Evolutionary conservation across 2,888 invertebrate genomes (phyloP).

Genomic region (Macaria notata): DNA sequence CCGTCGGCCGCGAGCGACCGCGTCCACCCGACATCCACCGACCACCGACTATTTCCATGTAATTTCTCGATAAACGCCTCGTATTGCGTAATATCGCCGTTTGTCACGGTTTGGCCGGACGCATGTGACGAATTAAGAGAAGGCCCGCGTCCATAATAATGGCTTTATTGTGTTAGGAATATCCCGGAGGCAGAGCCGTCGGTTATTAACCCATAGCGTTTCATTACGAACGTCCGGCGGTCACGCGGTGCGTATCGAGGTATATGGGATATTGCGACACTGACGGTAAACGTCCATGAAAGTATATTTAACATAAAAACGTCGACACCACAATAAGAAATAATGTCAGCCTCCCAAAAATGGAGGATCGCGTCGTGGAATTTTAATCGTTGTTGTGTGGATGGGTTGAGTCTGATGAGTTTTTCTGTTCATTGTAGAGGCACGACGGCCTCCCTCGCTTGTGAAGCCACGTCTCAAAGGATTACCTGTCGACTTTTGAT

Average conservation of each 20-base stretch:
- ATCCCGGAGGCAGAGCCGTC: slow-evolving; percentile 52
- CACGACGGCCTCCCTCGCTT: slow-evolving; percentile 34
- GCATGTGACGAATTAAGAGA: slow-evolving; percentile 22
- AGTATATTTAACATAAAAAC: slow-evolving; percentile 43
- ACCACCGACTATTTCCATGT: too few species aligned
- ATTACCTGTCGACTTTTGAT: slow-evolving; percentile 64
- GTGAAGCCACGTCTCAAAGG: slow-evolving; percentile 55
- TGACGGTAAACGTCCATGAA: slow-evolving; percentile 37
- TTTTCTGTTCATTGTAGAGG: slow-evolving; percentile 39
- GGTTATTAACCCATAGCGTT: slow-evolving; percentile 67
- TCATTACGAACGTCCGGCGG: slow-evolving; percentile 70
- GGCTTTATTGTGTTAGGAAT: slow-evolving; percentile 56
- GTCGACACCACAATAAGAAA: slow-evolving; percentile 43
- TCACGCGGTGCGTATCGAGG: slow-evolving; percentile 65
- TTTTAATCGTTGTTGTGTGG: slow-evolving; percentile 60
- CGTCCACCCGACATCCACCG: slow-evolving; percentile 24
- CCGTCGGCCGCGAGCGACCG: slow-evolving; percentile 37
- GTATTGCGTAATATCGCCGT: slow-evolving; percentile 8
- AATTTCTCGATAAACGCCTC: not conserved
- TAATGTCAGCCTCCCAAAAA: slow-evolving; percentile 55
- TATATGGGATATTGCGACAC: slow-evolving; percentile 70
- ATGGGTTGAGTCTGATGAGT: slow-evolving; percentile 37
- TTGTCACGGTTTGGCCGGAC: slow-evolving; percentile 19
- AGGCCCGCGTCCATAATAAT: slow-evolving; percentile 25
- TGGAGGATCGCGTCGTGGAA: slow-evolving; percentile 55